Percentiles rank a stretch among this genome's conserved stretches.
These are phyloP conservation scores for Sebastes matsubarae DNA, from an alignment of 2,797 vertebrate species.

Conservation along the genomic window DNA sequence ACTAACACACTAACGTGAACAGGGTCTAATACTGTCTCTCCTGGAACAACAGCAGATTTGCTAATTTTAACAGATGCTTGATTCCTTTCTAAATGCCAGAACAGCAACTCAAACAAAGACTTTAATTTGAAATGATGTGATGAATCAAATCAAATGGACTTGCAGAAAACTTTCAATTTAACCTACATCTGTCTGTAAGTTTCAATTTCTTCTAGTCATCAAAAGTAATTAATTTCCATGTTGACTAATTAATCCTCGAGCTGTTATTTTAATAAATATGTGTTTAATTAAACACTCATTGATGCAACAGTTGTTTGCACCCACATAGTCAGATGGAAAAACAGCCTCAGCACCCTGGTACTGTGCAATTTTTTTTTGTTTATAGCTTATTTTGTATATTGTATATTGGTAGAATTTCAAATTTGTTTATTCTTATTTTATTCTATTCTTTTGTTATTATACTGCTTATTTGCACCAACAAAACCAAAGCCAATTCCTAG, in stretches of 20 bases:
- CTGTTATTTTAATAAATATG: conserved; percentile 19
- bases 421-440: too few species aligned
- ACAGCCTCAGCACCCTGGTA: not conserved
- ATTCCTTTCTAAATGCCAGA: not conserved
- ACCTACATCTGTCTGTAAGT: not conserved
- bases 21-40: conserved; percentile 38
- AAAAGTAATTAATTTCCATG: conserved; percentile 1
- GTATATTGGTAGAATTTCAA: too few species aligned
- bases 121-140: not conserved
- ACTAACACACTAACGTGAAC: conserved; percentile 25
- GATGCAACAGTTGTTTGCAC: conserved; percentile 50
- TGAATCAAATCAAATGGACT: not conserved
- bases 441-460: too few species aligned
- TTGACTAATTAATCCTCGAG: conserved; percentile 36
- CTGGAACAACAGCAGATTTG: conserved; percentile 54
- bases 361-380: too few species aligned
- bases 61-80: conserved; percentile 52
- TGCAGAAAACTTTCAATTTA: conserved; percentile 11
- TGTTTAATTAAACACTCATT: conserved; percentile 33
- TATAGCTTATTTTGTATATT: too few species aligned
- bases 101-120: not conserved
- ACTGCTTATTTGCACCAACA: too few species aligned
- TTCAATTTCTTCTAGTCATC: not conserved
- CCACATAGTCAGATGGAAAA: conserved; percentile 34
- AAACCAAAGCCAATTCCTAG: too few species aligned